These are phyloP conservation scores for Chironomus tepperi DNA, from an alignment of 1,140 invertebrate species.

Conservation along the genomic window DNA sequence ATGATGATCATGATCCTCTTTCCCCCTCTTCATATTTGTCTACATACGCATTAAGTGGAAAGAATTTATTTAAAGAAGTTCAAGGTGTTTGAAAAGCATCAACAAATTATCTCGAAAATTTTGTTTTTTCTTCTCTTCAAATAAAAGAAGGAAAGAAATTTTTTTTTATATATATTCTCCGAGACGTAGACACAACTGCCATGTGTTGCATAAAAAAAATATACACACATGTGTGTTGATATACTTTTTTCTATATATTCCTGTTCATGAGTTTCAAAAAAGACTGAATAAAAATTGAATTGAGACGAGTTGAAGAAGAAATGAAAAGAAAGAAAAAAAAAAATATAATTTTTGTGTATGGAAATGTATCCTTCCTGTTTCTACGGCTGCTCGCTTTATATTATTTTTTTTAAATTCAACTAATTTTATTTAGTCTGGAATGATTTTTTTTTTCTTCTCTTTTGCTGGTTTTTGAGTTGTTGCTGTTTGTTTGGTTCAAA, in stretches of 20 bases:
- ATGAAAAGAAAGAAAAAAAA: background rate
- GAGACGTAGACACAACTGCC: conserved; percentile 11
- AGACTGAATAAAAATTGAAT: background rate
- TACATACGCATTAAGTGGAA: background rate
- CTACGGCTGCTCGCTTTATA: background rate
- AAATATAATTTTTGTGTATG: conserved; percentile 11
- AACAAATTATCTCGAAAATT: background rate
- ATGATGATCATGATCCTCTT: too few species aligned
- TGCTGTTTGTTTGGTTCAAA: too few species aligned
- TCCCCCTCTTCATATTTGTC: too few species aligned
- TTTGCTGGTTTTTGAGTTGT: background rate
- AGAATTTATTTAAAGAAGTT: conserved; percentile 3
- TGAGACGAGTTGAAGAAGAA: background rate
- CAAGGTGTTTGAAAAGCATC: conserved; percentile 7
- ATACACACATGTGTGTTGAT: background rate
- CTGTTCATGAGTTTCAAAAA: too few species aligned
- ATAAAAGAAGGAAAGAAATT: background rate
- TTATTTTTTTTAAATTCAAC: background rate
- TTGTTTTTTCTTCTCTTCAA: background rate
- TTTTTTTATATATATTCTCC: background rate
- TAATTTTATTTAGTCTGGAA: background rate
- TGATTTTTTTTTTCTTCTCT: background rate
- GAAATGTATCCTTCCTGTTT: conserved; percentile 22
- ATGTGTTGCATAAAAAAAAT: conserved; percentile 8
- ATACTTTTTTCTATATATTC: too few species aligned